Evolutionary conservation across 2,113 vertebrate genomes (phyloP).

Genomic region (Caranx ignobilis): DNA sequence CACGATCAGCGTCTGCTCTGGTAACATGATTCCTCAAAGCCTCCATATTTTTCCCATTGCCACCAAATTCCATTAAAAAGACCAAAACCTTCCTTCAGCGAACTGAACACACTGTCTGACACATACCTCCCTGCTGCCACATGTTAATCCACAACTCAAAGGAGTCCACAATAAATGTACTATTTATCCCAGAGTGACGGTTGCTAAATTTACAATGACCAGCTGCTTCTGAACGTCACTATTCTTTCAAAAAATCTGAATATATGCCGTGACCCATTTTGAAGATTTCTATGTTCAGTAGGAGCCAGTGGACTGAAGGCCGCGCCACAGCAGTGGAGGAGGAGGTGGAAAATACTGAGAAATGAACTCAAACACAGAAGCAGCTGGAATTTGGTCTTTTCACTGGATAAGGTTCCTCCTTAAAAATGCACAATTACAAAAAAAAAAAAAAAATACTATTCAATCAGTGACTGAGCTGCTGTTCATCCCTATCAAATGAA

Average conservation of each 20-base stretch:
- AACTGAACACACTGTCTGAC: not conserved
- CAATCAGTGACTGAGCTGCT: no score
- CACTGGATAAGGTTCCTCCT: not conserved
- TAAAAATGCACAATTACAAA: not conserved
- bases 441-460: not conserved
- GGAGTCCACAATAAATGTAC: not conserved
- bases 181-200: no score
- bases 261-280: not conserved
- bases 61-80: not conserved
- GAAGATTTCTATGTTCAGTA: not conserved
- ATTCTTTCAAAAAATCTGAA: not conserved
- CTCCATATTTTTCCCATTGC: not conserved
- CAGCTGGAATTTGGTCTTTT: no score
- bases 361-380: not conserved
- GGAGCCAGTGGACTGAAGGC: not conserved
- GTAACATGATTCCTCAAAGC: not conserved
- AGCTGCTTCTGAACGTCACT: not conserved
- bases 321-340: not conserved
- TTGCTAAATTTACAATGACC: not conserved
- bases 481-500: no score
- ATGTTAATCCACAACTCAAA: not conserved
- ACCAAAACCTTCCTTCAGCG: not conserved
- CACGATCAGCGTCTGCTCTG: not conserved
- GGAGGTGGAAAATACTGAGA: not conserved
- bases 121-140: not conserved